Evolutionary conservation across 2,888 invertebrate genomes (phyloP), one percentile per base, ranked within the genome.

Genomic region (Orgyia antiqua): DNA sequence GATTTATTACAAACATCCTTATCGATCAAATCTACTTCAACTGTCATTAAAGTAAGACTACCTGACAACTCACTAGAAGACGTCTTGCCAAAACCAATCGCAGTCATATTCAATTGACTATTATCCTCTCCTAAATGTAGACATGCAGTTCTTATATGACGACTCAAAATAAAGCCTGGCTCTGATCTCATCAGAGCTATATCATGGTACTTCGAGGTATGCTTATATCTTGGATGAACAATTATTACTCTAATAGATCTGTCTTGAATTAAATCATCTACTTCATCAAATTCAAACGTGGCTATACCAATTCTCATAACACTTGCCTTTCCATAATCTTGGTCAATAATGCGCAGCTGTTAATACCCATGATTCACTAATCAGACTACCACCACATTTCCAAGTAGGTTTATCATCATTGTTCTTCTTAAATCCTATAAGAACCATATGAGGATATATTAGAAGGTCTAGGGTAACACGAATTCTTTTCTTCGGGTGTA

Each of bases 371-470:
- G 51, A 49, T 0, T 67, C 61, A 33, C 76, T 80, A 8, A 87
- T 69, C 5, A 87, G 51, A 4, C 73, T 73, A 1, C 84, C 87
- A 1, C 87, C 87, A 26, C 87, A 87, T 33, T 84, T 82, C 86
- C 87, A 87, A 0, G 47, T 35, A 0, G 70, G 66, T 6, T 36
- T 9, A 0, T 59, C 45, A 2, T 36, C 10, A 0, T 9, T 5
- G 1, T 40, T 39, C 15, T 51, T 56, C 8, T 51, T 43, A 29
- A 76, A 84, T 9, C 86, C 86, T n/a, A 86, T 79, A 1, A 86
- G 39, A n/a, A 88, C 90, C 90, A 90, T 90, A 41, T 91, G 91
- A 3, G 91, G 90, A 54, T 89, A 91, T 42, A 90, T 77, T 0
- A 87, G 58, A 1, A 76, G 50, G 37, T 87, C 87, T 1, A 87